Conservation (phyloP, 1,140 invertebrate species). For the Oedothorax gibbosus region DNA sequence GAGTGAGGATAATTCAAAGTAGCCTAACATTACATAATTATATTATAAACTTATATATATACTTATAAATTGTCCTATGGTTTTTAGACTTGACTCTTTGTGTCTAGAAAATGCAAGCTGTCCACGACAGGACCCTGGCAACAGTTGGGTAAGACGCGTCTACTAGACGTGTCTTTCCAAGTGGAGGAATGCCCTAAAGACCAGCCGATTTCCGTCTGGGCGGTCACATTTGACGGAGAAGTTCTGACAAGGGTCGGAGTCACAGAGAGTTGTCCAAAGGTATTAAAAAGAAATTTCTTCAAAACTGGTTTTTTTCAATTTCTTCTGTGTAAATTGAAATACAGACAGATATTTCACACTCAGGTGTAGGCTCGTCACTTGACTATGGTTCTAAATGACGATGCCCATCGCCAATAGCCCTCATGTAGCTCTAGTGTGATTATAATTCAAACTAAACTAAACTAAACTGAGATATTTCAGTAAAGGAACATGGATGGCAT, state of each 20-base stretch:
- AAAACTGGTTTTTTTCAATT: not conserved
- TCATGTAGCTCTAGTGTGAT: too few relatives aligned
- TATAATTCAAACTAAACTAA: too few relatives aligned
- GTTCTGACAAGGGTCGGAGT: constrained; percentile 83
- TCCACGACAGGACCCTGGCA: constrained; percentile 88
- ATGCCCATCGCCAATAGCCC: too few relatives aligned
- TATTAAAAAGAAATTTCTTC: constrained; percentile 66
- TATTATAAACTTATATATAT: too few relatives aligned
- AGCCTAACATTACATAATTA: too few relatives aligned
- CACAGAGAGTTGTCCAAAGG: constrained; percentile 76
- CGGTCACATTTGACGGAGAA: constrained; percentile 83
- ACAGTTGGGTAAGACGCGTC: constrained; percentile 83
- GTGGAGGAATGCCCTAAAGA: constrained; percentile 68
- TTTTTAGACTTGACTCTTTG: too few relatives aligned
- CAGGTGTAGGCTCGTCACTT: too few relatives aligned
- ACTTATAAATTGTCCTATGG: too few relatives aligned
- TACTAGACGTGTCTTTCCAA: constrained; percentile 83
- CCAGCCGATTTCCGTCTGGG: constrained; percentile 78
- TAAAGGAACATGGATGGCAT: too few relatives aligned
- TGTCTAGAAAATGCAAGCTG: constrained; percentile 79
- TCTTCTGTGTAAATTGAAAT: not conserved
- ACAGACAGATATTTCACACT: not conserved
- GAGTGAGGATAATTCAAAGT: too few relatives aligned
- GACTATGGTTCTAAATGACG: too few relatives aligned
- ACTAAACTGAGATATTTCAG: too few relatives aligned